These are phyloP conservation scores for Gobius niger DNA, from an alignment of 2,113 vertebrate species.

Conservation along the genomic window DNA sequence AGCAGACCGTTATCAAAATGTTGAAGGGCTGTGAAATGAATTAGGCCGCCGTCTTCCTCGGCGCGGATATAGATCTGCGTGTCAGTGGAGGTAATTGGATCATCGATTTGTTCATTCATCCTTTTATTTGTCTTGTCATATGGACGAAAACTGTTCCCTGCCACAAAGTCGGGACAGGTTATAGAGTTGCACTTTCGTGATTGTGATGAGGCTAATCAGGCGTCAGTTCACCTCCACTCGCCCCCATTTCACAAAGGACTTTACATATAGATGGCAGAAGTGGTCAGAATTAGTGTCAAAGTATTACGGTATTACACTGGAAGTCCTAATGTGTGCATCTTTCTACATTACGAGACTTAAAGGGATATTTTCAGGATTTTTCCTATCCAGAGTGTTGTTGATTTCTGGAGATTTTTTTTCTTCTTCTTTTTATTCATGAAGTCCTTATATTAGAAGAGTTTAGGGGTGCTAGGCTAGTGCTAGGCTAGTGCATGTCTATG, in stretches of 20 bases:
- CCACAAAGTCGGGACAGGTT: slow-evolving; percentile 16
- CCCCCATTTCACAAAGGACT: not conserved
- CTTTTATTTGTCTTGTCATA: slow-evolving; percentile 50
- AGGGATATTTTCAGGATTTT: no score
- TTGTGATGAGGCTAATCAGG: slow-evolving; percentile 16
- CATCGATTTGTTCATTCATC: slow-evolving; percentile 59
- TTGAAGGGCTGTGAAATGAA: slow-evolving; percentile 36
- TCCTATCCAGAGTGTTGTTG: no score
- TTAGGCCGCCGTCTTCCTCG: slow-evolving; percentile 49
- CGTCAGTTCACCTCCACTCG: not conserved
- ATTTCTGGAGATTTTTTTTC: no score
- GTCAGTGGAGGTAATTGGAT: slow-evolving; percentile 65
- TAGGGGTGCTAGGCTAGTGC: no score
- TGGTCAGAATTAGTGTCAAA: not conserved
- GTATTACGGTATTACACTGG: not conserved
- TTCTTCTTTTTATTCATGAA: no score
- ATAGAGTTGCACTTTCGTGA: slow-evolving; percentile 25
- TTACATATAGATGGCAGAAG: not conserved
- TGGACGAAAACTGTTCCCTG: slow-evolving; percentile 37
- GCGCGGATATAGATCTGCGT: slow-evolving; percentile 54
- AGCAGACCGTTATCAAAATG: slow-evolving; percentile 51
- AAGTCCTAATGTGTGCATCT: no score
- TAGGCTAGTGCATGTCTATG: no score
- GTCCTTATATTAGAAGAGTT: no score
- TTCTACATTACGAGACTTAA: no score